phyloP scores from a whole-genome alignment of 2,888 invertebrate species.

The Caenorhabditis sp. region DNA sequence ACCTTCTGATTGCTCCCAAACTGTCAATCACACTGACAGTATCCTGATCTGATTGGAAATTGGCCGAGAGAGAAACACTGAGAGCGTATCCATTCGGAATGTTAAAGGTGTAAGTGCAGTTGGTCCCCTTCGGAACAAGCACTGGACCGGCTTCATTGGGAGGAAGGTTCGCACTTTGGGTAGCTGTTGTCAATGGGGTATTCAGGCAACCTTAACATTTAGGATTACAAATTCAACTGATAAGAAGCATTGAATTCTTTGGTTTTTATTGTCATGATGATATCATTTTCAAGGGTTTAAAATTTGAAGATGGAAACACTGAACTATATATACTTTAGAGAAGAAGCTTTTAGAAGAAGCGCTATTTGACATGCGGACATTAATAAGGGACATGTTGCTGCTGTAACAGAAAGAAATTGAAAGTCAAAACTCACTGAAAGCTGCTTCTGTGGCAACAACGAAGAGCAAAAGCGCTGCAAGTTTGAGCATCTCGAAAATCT shows the following conservation, averaged over 20 bases:
- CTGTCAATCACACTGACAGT: not conserved
- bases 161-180: constrained; percentile 8
- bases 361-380: no score
- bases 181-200: not conserved
- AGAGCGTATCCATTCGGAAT: constrained; percentile 30
- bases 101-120: constrained; percentile 28
- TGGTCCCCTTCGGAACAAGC: constrained; percentile 8
- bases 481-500: constrained; percentile 6
- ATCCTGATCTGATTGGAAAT: constrained; percentile 4
- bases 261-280: no score
- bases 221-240: not conserved
- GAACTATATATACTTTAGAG: no score
- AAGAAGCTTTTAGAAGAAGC: no score
- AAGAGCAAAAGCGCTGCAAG: constrained; percentile 1
- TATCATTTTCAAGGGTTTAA: no score
- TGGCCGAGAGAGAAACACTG: not conserved
- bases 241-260: no score
- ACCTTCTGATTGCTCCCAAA: not conserved
- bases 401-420: no score
- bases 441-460: not conserved
- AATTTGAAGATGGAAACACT: no score
- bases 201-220: constrained; percentile 20
- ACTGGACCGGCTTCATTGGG: not conserved
- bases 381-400: no score
- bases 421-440: constrained; percentile 14